Evolutionary conservation across 2,888 invertebrate genomes (phyloP).

Genomic region (Apamea crenata): DNA sequence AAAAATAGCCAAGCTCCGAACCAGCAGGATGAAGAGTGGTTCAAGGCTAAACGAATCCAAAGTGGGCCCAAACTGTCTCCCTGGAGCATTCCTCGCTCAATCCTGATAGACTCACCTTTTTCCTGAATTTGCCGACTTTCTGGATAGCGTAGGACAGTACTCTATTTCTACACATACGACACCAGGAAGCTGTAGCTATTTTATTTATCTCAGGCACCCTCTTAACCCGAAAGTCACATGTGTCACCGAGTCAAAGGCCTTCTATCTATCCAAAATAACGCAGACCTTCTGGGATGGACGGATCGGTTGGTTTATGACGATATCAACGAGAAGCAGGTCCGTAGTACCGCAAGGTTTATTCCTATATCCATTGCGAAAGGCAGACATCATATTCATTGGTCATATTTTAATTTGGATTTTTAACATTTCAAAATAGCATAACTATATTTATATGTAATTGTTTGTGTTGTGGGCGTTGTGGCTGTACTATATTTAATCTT

Average conservation of each 20-base stretch:
- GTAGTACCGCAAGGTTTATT: background rate
- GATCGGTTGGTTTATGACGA: background rate
- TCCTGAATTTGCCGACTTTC: background rate
- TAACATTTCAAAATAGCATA: background rate
- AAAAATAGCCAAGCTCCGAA: constrained; percentile 4
- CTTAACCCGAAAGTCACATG: background rate
- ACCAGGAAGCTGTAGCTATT: background rate
- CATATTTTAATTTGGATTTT: background rate
- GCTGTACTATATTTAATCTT: constrained; percentile 13
- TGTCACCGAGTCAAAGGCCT: constrained; percentile 17
- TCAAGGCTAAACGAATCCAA: background rate
- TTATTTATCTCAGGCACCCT: background rate
- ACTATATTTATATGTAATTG: background rate
- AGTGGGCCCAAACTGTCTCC: constrained; percentile 2
- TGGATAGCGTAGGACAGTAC: background rate
- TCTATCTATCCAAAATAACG: background rate
- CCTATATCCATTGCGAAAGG: constrained; percentile 10
- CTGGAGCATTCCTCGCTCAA: constrained; percentile 5
- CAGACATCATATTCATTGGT: background rate
- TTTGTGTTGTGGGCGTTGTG: constrained; percentile 17
- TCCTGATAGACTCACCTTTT: constrained; percentile 1
- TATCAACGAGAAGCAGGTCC: background rate
- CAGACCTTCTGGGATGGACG: background rate
- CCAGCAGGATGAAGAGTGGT: background rate
- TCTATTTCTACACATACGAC: background rate